Conservation (phyloP, 2,797 vertebrate genomes). For the Cuniculus paca region DNA sequence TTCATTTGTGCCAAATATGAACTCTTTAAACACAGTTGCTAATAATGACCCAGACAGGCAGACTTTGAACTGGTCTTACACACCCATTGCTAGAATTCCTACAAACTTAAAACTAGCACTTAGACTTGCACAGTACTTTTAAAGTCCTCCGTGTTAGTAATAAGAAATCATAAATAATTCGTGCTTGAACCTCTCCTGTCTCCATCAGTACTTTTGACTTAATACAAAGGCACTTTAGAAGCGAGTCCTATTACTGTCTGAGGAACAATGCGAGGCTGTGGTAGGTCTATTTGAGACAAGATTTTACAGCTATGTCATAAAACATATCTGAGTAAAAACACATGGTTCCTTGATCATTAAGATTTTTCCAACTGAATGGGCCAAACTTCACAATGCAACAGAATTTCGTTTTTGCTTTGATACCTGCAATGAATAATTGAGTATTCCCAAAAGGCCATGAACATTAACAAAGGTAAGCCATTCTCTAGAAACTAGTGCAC, state of each 20-base stretch:
- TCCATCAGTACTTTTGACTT: slow-evolving; percentile 77
- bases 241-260: slow-evolving; percentile 82
- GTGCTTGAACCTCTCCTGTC: slow-evolving; percentile 62
- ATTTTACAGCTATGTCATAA: slow-evolving; percentile 88
- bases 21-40: slow-evolving; percentile 78
- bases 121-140: background rate
- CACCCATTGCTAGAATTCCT: slow-evolving; percentile 65
- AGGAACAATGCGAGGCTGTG: slow-evolving; percentile 87
- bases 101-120: slow-evolving; percentile 65
- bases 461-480: slow-evolving; percentile 84
- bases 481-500: slow-evolving; percentile 75
- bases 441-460: slow-evolving; percentile 77
- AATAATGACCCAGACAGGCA: slow-evolving; percentile 72
- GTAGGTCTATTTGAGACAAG: slow-evolving; percentile 88
- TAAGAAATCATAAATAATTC: slow-evolving; percentile 77
- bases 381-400: slow-evolving; percentile 86
- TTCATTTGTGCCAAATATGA: slow-evolving; percentile 79
- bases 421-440: slow-evolving; percentile 87
- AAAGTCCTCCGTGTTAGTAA: background rate
- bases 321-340: slow-evolving; percentile 90
- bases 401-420: slow-evolving; percentile 87
- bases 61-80: slow-evolving; percentile 49
- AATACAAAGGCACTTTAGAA: slow-evolving; percentile 84
- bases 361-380: slow-evolving; percentile 86
- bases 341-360: slow-evolving; percentile 89